A percentile compares a stretch with the other conserved stretches of the same genome.
Evolutionary conservation across 1,140 invertebrate species (phyloP).

Genomic region (Drosophila kohkoa): DNA sequence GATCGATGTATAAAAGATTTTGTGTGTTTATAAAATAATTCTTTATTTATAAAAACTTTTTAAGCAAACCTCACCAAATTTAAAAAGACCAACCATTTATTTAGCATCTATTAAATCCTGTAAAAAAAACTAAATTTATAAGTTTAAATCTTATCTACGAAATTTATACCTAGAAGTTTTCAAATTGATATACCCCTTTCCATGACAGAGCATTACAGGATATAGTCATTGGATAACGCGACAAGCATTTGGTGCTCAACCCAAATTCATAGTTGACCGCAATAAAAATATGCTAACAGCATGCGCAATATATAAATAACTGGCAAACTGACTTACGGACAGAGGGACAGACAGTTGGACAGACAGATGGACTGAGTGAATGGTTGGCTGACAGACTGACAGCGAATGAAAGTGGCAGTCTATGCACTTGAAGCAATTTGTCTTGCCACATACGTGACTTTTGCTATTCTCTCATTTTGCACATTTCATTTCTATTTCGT

Average conservation of each 20-base stretch:
- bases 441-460: conserved; percentile 77
- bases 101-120: too few relatives aligned
- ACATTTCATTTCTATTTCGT: conserved; percentile 25
- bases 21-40: too few relatives aligned
- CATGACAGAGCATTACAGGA: not conserved
- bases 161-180: not conserved
- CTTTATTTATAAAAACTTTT: too few relatives aligned
- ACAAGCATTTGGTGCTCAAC: conserved; percentile 47
- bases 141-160: not conserved
- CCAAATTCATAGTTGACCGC: conserved; percentile 73
- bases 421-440: conserved; percentile 75
- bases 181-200: not conserved
- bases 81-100: too few relatives aligned
- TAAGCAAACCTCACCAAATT: too few relatives aligned
- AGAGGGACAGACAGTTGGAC: too few relatives aligned
- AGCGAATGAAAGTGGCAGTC: conserved; percentile 55
- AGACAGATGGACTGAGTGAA: conserved; percentile 31
- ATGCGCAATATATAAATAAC: conserved; percentile 82
- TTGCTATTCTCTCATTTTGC: conserved; percentile 47
- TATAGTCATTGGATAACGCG: conserved; percentile 50
- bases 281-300: conserved; percentile 58
- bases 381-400: conserved; percentile 48
- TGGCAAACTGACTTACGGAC: conserved; percentile 25
- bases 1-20: too few relatives aligned
- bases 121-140: too few relatives aligned